Evolutionary conservation across 1,140 invertebrate species (phyloP).

Genomic region (Cotesia typhae): DNA sequence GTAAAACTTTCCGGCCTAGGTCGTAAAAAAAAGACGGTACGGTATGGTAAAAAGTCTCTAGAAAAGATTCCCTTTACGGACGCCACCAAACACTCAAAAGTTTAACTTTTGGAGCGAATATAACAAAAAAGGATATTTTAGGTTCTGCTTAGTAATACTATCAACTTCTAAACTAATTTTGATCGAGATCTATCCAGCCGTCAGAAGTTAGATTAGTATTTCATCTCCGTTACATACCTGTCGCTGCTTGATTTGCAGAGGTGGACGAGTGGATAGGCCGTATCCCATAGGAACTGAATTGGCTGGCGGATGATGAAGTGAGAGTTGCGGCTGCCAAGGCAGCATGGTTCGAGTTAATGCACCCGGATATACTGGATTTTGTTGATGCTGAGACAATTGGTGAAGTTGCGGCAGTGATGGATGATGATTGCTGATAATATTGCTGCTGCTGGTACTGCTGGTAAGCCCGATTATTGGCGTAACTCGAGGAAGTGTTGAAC

Average conservation of each 20-base stretch:
- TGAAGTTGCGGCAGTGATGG: slow-evolving; percentile 47
- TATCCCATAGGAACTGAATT: slow-evolving; percentile 68
- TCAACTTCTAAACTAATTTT: no score
- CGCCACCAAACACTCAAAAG: no score
- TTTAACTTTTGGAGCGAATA: no score
- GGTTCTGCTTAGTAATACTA: no score
- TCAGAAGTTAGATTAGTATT: no score
- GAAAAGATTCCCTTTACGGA: no score
- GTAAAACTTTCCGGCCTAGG: no score
- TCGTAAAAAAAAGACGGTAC: no score
- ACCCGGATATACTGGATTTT: slow-evolving; percentile 39
- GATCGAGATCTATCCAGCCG: no score
- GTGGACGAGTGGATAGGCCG: slow-evolving; percentile 74
- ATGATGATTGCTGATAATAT: slow-evolving; percentile 41
- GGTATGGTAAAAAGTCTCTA: no score
- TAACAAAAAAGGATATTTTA: no score
- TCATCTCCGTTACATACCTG: slow-evolving; percentile 62
- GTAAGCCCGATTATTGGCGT: slow-evolving; percentile 58
- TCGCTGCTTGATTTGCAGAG: slow-evolving; percentile 75
- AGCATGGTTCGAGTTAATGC: slow-evolving; percentile 34
- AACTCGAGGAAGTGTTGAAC: slow-evolving; percentile 66
- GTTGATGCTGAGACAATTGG: slow-evolving; percentile 48
- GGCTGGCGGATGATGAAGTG: slow-evolving; percentile 62
- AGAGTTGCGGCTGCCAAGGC: slow-evolving; percentile 60
- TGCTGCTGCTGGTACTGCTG: slow-evolving; percentile 51